Evolutionary conservation across 2,797 vertebrate genomes (phyloP).

Genomic region (Crenuchus spilurus): DNA sequence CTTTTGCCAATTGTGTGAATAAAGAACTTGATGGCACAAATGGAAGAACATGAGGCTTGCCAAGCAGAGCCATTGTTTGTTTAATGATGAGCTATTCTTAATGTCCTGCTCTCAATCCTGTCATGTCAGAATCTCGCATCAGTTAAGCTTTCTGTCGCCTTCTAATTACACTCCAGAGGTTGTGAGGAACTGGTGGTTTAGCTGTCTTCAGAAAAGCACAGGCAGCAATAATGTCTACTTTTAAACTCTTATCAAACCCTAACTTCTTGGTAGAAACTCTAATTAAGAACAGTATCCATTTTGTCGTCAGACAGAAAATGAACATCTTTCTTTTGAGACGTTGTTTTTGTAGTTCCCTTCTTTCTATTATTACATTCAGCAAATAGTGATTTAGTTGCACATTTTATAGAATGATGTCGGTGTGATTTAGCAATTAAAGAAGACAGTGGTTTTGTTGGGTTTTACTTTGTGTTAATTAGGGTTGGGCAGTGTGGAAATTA

Average conservation of each 20-base stretch:
- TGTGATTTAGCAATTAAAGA: no score
- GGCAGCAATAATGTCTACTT: slow-evolving; percentile 16
- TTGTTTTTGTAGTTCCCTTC: no score
- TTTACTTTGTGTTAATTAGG: no score
- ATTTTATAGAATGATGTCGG: no score
- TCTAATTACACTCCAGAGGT: slow-evolving; percentile 4
- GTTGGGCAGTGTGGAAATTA: no score
- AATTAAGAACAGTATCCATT: neutral
- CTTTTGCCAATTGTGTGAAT: neutral
- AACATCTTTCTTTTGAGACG: no score
- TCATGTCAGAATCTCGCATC: slow-evolving; percentile 13
- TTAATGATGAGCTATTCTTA: neutral
- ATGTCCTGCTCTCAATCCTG: neutral
- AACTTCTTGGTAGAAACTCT: neutral
- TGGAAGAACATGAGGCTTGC: neutral
- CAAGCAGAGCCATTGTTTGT: neutral
- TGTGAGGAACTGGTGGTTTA: neutral
- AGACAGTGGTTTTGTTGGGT: no score
- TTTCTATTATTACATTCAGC: no score
- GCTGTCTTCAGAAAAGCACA: neutral
- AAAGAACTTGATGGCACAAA: neutral
- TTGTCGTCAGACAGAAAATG: no score
- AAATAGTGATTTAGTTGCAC: no score
- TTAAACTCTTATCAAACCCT: neutral
- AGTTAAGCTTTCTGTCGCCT: slow-evolving; percentile 16